phyloP scores from a whole-genome alignment of 2,797 vertebrate genomes.

The Diplodus puntazzo region DNA sequence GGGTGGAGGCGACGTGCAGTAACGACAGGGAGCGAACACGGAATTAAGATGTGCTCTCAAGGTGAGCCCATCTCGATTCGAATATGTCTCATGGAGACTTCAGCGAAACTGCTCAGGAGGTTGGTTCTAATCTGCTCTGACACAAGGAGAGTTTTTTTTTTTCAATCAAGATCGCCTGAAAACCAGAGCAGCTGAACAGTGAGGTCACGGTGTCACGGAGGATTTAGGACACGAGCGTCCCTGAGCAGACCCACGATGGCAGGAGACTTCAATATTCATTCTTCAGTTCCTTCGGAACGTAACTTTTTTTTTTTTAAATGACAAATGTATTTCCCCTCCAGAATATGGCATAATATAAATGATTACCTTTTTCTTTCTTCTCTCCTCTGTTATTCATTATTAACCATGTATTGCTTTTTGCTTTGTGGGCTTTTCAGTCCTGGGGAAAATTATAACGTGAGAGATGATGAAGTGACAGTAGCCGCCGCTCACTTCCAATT shows the following conservation, averaged over 20 bases:
- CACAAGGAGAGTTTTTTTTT: slow-evolving; percentile 53
- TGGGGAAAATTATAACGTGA: slow-evolving; percentile 68
- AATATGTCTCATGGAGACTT: slow-evolving; percentile 16
- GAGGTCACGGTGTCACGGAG: slow-evolving; percentile 57
- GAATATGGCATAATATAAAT: slow-evolving; percentile 58
- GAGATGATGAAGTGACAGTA: slow-evolving; percentile 76
- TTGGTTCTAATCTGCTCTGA: slow-evolving; percentile 57
- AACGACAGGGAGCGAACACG: not conserved
- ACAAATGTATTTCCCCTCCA: slow-evolving; percentile 54
- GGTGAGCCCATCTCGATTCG: slow-evolving; percentile 17
- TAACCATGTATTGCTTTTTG: slow-evolving; percentile 58
- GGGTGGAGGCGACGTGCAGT: slow-evolving; percentile 3
- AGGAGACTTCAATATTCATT: slow-evolving; percentile 47
- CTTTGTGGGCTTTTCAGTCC: slow-evolving; percentile 52
- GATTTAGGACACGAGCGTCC: slow-evolving; percentile 54
- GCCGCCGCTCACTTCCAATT: slow-evolving; percentile 51
- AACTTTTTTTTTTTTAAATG: not conserved
- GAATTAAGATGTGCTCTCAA: slow-evolving; percentile 5
- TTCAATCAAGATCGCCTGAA: slow-evolving; percentile 51
- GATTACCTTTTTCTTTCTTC: slow-evolving; percentile 51
- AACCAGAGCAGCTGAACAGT: slow-evolving; percentile 31
- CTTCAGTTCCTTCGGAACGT: slow-evolving; percentile 30
- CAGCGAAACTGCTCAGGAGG: slow-evolving; percentile 36
- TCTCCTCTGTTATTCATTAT: slow-evolving; percentile 62
- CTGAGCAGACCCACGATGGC: slow-evolving; percentile 17